Base-by-base conservation (phyloP, 2,113 vertebrate species). In the Cercopithecus mona region DNA sequence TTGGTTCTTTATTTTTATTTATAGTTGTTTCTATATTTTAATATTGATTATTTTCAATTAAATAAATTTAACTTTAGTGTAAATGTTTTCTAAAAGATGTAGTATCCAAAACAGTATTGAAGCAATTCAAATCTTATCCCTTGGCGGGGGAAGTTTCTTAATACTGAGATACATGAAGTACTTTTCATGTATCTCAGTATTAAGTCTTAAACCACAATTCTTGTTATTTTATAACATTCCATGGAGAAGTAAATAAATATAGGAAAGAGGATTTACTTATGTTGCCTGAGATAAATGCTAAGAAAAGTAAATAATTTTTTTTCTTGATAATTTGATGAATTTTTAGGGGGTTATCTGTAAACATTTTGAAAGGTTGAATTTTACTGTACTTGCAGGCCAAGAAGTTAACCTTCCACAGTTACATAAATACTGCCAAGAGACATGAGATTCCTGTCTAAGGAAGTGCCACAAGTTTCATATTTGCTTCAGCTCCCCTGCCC, bases 1-100 rank as follows among this genome's bases (percentile, higher is more conserved):
- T 86, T 91, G n/a, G 25, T 22, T 80, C 45, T 90, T 94, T 90
- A 79, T 93, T 95, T 96, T 88, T 50, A 86, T 55, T 43, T 83
- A 6, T n/a, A 59, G 27, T 66, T 35, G 0, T 76, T 85, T 82
- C 38, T 57, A 9, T 72, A 66, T 68, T 94, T 93, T 32, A 27
- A 7, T 94, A 45, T 66, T 7, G 3, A 61, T 88, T 73, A 64
- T 81, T 89, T 96, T 80, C 27, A 68, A 5, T 95, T 45, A 73
- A 88, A 52, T 17, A 13, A 89, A 20, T 89, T 4, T 90, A 87
- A 52, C 12, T 86, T 59, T 66, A 45, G 13, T 13, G 10, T 72
- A 30, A 93, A 68, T 5, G 3, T 78, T 87, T 89, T 95, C 79
- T 92, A 64, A 86, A 91, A 55, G n/a, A 80, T 73, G 8, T 55